Conservation (phyloP, 2,113 vertebrate genomes). For the Clinocottus analis region DNA sequence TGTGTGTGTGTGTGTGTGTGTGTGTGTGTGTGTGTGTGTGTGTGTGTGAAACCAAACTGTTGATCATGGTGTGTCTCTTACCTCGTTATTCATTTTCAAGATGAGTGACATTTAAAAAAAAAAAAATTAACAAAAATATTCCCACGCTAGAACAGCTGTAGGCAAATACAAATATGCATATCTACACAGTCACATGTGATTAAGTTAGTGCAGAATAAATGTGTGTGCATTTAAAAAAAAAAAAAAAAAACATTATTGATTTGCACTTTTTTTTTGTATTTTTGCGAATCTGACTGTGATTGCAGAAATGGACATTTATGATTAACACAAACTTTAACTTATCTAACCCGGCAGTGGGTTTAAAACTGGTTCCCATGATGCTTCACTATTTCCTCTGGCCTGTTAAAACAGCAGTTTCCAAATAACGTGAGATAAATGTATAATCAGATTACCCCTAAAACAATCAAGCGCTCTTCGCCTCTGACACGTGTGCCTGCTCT, state of each 20-base stretch:
- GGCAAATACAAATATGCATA: neutral
- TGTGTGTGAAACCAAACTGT: neutral
- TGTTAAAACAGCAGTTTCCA: slow-evolving; percentile 10
- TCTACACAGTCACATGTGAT: neutral
- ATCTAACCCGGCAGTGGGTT: neutral
- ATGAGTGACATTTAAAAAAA: neutral
- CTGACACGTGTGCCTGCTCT: slow-evolving; percentile 17
- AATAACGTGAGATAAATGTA: neutral
- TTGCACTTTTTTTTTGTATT: neutral
- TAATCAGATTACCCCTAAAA: slow-evolving; percentile 20
- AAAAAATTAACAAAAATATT: neutral
- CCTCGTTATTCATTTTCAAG: neutral
- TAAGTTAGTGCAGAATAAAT: neutral
- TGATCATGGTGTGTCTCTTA: neutral
- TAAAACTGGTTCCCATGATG: neutral
- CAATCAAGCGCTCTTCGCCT: slow-evolving; percentile 38
- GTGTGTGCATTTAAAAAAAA: no score
- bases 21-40: no score
- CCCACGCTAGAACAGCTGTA: neutral
- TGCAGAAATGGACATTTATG: neutral
- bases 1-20: no score
- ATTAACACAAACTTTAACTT: neutral
- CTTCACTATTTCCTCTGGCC: neutral
- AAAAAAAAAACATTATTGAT: no score
- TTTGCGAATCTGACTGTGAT: neutral